Conservation (phyloP, 2,797 vertebrate species). For the Ataeniobius toweri region DNA sequence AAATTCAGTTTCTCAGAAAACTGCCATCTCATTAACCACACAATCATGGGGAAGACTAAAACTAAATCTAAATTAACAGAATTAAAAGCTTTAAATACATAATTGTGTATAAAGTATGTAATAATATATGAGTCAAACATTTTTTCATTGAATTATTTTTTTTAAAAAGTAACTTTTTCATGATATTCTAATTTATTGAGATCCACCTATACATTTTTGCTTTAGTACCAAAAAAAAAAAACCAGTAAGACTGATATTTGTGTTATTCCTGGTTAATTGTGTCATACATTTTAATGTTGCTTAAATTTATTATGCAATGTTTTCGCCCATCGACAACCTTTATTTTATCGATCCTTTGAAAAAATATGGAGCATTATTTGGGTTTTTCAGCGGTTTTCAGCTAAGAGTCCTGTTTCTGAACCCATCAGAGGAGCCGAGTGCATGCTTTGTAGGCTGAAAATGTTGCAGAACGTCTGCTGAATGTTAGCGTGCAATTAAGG, state of each 20-base stretch:
- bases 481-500: neutral
- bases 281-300: neutral
- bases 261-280: neutral
- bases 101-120: no score
- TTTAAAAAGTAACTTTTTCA: neutral
- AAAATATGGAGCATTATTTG: neutral
- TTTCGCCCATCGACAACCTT: neutral
- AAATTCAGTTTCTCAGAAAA: neutral
- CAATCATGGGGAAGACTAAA: neutral
- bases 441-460: neutral
- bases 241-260: neutral
- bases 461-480: neutral
- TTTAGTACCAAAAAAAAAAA: neutral
- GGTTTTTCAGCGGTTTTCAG: neutral
- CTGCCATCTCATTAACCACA: neutral
- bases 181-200: neutral
- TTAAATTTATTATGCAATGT: neutral
- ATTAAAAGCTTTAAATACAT: neutral
- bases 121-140: no score
- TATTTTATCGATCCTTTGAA: neutral
- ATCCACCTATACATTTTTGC: no score
- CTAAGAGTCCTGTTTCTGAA: neutral
- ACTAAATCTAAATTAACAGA: neutral
- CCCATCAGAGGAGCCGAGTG: no score
- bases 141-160: neutral